Conservation (phyloP, 2,888 invertebrate species). For the Apeira syringaria region DNA sequence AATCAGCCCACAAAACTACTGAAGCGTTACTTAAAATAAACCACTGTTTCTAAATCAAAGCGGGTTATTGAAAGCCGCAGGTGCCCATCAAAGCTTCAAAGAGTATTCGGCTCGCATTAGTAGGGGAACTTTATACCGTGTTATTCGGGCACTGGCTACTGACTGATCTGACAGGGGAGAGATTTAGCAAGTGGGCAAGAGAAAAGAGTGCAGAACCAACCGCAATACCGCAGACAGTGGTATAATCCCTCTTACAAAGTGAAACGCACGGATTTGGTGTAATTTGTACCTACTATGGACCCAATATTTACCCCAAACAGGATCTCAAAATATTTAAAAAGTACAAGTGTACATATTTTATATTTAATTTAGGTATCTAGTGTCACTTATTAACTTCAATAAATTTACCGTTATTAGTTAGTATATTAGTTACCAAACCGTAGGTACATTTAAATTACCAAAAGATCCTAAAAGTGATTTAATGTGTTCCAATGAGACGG, state of each 20-base stretch:
- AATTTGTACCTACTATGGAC: conserved; percentile 17
- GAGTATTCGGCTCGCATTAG: conserved; percentile 44
- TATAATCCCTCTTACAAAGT: conserved; percentile 61
- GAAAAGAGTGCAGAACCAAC: conserved; percentile 53
- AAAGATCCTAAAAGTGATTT: too few relatives aligned
- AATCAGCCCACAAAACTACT: conserved; percentile 17
- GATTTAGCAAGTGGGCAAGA: conserved; percentile 61
- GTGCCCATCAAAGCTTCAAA: conserved; percentile 50
- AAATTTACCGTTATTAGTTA: too few relatives aligned
- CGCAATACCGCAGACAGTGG: conserved; percentile 65
- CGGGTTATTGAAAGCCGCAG: conserved; percentile 50
- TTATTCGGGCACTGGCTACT: conserved; percentile 35
- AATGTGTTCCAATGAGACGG: too few relatives aligned
- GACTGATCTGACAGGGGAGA: conserved; percentile 54
- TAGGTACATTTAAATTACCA: conserved; percentile 30
- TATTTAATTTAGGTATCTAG: too few relatives aligned
- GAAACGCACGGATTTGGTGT: conserved; percentile 26
- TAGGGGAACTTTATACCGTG: conserved; percentile 38
- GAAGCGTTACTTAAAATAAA: conserved; percentile 31
- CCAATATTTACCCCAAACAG: not conserved
- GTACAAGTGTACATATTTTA: too few relatives aligned
- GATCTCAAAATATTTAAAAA: too few relatives aligned
- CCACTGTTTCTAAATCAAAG: conserved; percentile 44
- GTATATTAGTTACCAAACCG: too few relatives aligned
- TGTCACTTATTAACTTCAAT: too few relatives aligned